Evolutionary conservation across 2,888 invertebrate genomes (phyloP).

Genomic region (Isotomurus palustris): DNA sequence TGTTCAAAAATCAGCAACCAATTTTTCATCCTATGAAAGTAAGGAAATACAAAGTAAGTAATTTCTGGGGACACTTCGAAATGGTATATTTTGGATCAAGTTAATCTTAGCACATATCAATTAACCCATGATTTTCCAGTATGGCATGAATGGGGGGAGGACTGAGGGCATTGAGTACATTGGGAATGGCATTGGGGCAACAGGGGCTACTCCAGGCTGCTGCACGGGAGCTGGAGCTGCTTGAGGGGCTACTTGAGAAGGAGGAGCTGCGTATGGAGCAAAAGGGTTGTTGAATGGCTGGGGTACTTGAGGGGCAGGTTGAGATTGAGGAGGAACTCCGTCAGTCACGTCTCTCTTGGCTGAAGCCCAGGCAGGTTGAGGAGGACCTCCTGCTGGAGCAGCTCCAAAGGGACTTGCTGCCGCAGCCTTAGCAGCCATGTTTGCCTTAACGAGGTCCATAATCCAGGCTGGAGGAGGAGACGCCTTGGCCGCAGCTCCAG

Average conservation of each 20-base stretch:
- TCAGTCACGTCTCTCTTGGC: not conserved
- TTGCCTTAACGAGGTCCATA: conserved; percentile 18
- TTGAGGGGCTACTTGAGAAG: conserved; percentile 1
- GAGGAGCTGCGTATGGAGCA: conserved; percentile 6
- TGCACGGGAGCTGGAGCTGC: not conserved
- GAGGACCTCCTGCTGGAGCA: conserved; percentile 5
- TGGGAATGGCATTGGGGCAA: not conserved
- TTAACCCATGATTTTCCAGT: conserved; percentile 12
- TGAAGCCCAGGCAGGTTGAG: conserved; percentile 3
- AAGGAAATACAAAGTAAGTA: no score
- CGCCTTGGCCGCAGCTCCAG: conserved; percentile 10
- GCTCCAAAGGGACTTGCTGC: not conserved
- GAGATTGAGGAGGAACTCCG: not conserved
- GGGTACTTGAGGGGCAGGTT: not conserved
- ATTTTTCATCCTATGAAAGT: no score
- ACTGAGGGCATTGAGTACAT: conserved; percentile 10
- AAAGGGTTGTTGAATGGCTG: conserved; percentile 5
- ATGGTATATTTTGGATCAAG: no score
- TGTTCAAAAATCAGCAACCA: no score
- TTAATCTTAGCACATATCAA: no score
- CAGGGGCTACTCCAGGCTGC: not conserved
- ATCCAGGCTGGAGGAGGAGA: conserved; percentile 27
- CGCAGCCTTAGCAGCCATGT: conserved; percentile 22
- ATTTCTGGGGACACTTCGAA: no score
- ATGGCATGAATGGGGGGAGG: conserved; percentile 7